Conservation (phyloP, 2,888 invertebrate species). For the Conops quadrifasciatus region DNA sequence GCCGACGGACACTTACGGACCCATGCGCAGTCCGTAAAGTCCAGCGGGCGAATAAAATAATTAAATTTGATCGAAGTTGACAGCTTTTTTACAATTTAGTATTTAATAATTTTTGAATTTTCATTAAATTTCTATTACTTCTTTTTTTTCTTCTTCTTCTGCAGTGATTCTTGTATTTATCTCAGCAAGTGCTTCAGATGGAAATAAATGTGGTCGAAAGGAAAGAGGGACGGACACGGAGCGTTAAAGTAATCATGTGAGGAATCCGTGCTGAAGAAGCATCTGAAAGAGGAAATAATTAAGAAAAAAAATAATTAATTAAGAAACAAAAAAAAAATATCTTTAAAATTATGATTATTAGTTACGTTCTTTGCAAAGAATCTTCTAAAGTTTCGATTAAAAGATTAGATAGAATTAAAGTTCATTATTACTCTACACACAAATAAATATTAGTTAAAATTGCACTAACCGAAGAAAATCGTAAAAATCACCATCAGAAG, state of each 20-base stretch:
- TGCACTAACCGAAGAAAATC: too few species aligned
- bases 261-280: not conserved
- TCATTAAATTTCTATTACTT: slow-evolving; percentile 47
- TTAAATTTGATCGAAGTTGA: slow-evolving; percentile 20
- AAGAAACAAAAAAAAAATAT: too few species aligned
- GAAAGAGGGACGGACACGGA: not conserved
- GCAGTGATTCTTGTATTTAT: slow-evolving; percentile 40
- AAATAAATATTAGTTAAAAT: too few species aligned
- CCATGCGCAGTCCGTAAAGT: too few species aligned
- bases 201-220: not conserved
- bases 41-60: slow-evolving; percentile 20
- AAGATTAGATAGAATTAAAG: too few species aligned
- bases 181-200: slow-evolving; percentile 1
- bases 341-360: too few species aligned
- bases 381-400: too few species aligned
- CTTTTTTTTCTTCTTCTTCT: slow-evolving; percentile 18
- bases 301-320: too few species aligned
- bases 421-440: too few species aligned
- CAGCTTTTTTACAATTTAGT: slow-evolving; percentile 53
- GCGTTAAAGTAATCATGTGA: slow-evolving; percentile 10
- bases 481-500: too few species aligned
- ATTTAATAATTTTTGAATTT: slow-evolving; percentile 57
- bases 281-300: slow-evolving; percentile 6
- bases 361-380: too few species aligned
- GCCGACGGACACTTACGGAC: not conserved